phyloP scores from a whole-genome alignment of 2,113 vertebrate species.

The Panthera tigris region DNA sequence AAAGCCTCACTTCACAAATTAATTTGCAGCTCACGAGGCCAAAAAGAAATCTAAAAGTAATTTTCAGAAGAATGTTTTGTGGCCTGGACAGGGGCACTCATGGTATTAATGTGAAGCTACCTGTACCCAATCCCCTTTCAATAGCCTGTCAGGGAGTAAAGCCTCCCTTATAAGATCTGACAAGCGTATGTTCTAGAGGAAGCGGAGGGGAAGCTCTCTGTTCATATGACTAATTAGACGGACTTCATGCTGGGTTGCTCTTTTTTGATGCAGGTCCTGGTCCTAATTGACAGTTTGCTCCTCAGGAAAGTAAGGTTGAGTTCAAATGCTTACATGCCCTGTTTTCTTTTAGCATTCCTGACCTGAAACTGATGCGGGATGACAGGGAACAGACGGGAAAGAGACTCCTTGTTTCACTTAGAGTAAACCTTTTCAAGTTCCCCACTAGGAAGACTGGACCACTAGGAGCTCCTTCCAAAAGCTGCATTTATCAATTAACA shows the following conservation, averaged over 20 bases:
- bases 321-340: constrained; percentile 92
- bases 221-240: constrained; percentile 99
- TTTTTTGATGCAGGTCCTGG: constrained; percentile 95
- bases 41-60: background rate
- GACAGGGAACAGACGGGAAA: constrained; percentile 81
- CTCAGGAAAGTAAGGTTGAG: constrained; percentile 90
- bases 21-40: background rate
- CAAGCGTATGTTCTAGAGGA: constrained; percentile 88
- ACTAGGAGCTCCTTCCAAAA: constrained; percentile 23
- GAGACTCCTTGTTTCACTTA: constrained; percentile 66
- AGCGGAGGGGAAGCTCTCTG: constrained; percentile 89
- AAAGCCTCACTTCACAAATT: background rate
- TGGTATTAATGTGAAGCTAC: constrained; percentile 62
- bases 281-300: constrained; percentile 94
- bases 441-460: constrained; percentile 9
- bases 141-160: constrained; percentile 74
- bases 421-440: constrained; percentile 59
- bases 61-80: background rate
- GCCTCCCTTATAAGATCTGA: constrained; percentile 84
- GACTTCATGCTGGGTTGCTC: constrained; percentile 94
- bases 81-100: background rate
- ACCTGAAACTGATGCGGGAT: constrained; percentile 86
- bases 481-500: background rate
- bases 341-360: constrained; percentile 81
- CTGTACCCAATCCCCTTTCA: constrained; percentile 75